phyloP scores from a whole-genome alignment of 2,797 vertebrate species.

The Mycteria americana region DNA sequence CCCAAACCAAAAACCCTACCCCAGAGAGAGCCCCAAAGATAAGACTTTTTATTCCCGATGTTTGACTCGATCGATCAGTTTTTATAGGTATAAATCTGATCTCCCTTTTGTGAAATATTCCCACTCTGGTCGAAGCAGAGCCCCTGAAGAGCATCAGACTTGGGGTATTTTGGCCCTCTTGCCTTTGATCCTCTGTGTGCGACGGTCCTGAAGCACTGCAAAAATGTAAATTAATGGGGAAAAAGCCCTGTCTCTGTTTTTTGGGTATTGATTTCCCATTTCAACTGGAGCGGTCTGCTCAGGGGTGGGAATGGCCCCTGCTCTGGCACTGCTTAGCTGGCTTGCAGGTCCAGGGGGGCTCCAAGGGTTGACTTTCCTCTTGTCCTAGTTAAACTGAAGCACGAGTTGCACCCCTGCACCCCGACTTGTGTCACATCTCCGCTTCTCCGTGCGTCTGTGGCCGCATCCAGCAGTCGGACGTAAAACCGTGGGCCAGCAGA shows the following conservation, averaged over 20 bases:
- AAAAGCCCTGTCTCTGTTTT: neutral
- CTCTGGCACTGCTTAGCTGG: neutral
- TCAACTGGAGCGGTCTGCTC: neutral
- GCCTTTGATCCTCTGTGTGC: neutral
- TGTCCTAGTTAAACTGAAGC: neutral
- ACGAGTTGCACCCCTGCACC: too few species aligned
- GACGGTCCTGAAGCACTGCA: neutral
- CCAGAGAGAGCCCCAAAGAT: accelerated
- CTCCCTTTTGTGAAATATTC: neutral
- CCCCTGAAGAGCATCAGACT: neutral
- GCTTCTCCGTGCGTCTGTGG: neutral
- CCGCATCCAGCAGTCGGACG: neutral
- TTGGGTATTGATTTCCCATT: neutral
- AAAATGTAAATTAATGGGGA: neutral
- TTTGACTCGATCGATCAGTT: neutral
- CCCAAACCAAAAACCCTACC: neutral
- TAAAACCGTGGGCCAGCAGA: neutral
- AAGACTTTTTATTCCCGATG: neutral
- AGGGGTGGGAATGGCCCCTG: neutral
- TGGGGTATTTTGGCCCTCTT: neutral
- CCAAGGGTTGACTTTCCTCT: neutral
- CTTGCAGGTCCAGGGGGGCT: neutral
- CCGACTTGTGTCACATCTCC: neutral
- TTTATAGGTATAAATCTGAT: neutral
- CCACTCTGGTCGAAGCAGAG: neutral